A percentile compares a stretch with the other conserved stretches of the same genome.
Conservation (phyloP, 2,113 vertebrate species). For the Ammodytes marinus region DNA sequence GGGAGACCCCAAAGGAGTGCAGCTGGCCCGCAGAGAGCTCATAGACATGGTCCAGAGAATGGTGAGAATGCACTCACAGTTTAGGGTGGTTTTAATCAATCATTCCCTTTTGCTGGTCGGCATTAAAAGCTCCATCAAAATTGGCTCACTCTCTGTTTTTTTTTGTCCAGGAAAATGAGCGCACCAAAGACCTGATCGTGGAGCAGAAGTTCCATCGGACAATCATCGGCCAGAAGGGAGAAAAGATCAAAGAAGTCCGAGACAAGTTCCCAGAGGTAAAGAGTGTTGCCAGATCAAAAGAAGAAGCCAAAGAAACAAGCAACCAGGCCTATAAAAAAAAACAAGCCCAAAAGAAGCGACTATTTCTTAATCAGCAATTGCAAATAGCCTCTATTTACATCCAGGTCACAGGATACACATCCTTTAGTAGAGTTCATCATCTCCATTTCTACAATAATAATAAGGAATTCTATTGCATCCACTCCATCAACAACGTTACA, state of each 20-base stretch:
- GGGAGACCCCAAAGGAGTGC: constrained; percentile 88
- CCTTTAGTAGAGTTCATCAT: too few species aligned
- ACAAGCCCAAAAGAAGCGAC: too few species aligned
- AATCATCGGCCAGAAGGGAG: constrained; percentile 90
- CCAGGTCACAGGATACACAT: too few species aligned
- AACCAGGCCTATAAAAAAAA: too few species aligned
- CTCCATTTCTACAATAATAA: too few species aligned
- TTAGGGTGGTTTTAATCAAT: neutral
- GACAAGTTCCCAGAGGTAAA: constrained; percentile 89
- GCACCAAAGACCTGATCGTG: constrained; percentile 88
- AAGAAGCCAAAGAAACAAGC: too few species aligned
- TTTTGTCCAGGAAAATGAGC: constrained; percentile 85
- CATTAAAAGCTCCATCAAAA: neutral
- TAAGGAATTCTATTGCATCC: too few species aligned
- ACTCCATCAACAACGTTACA: too few species aligned
- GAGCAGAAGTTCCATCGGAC: constrained; percentile 89
- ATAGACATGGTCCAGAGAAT: constrained; percentile 89
- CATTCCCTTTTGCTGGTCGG: neutral
- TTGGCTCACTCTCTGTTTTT: neutral
- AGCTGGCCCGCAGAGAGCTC: constrained; percentile 86
- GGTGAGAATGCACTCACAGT: constrained; percentile 74
- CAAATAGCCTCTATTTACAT: too few species aligned
- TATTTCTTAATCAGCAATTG: too few species aligned
- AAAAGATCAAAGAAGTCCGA: constrained; percentile 90
- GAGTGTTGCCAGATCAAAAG: too few species aligned